These are phyloP conservation scores for Syrrhaptes paradoxus DNA, from an alignment of 2,113 vertebrate genomes.

Conservation along the genomic window DNA sequence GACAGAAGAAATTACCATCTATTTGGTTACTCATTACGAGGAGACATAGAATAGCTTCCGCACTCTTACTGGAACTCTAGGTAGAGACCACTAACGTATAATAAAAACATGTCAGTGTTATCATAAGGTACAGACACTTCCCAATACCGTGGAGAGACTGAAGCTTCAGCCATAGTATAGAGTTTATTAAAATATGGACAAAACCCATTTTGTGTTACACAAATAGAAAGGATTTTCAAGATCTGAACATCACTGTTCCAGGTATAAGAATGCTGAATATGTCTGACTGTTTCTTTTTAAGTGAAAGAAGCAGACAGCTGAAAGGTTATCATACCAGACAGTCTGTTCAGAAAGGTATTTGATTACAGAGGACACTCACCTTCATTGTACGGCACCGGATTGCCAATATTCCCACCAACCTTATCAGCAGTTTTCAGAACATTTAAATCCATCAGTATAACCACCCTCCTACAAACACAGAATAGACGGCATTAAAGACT, in stretches of 20 bases:
- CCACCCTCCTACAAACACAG: conserved; percentile 82
- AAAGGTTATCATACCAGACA: neutral
- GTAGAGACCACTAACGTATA: neutral
- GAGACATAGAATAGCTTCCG: conserved; percentile 30
- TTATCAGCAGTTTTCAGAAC: conserved; percentile 84
- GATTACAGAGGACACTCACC: conserved; percentile 72
- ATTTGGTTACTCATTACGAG: conserved; percentile 40
- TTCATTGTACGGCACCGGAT: conserved; percentile 87
- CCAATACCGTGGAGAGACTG: neutral
- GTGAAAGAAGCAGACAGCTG: neutral
- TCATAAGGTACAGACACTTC: neutral
- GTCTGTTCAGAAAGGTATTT: neutral
- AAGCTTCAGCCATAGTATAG: neutral
- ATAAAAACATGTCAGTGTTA: neutral
- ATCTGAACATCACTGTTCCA: neutral
- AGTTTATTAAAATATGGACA: neutral
- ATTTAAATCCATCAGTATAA: conserved; percentile 91
- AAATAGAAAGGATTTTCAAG: neutral
- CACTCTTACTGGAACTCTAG: conserved; percentile 27
- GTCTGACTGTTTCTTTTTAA: neutral
- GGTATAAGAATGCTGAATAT: neutral
- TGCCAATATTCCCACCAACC: conserved; percentile 85
- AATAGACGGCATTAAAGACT: neutral
- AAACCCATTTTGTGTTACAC: neutral
- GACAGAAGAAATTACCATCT: conserved; percentile 27